Base-by-base conservation (phyloP, 2,797 vertebrate genomes). In the Anolis apletophallus region DNA sequence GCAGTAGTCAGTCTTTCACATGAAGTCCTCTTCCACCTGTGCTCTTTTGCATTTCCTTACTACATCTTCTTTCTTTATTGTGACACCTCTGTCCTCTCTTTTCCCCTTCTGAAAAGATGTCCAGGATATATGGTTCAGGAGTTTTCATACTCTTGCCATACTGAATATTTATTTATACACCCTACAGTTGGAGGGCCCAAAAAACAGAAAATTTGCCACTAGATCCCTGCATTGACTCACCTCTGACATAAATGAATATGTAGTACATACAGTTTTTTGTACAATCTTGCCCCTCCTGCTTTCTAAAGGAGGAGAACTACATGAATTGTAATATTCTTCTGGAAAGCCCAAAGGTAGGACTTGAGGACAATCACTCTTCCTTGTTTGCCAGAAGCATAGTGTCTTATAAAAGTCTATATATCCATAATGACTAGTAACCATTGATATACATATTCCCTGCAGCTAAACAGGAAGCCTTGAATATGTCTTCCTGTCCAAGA, bases 1-100 rank as follows among this genome's bases (percentile, higher is more conserved):
- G 67, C 52, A 64, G 13, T 89, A 89, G 73, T 11, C 52, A 79
- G 54, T 75, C 52, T 54, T 32, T 34, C 23, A 76, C 50, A 12
- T 74, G 64, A 50, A 29, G 84, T 8, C 59, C 26, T 46, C 16
- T 32, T 21, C 83, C 1, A 23, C 84, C 40, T 57, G 54, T 55
- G 82, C 16, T 76, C 81, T 64, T 64, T 34, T 21, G 52, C 36
- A 36, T 14, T 84, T 46, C 55, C 85, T 32, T 61, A 67, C 64
- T 16, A 69, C 19, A 83, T 57, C 71, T 9, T 46, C 36, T 75
- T 86, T 34, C 64, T 21, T 50, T 17, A 55, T 19, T 32, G 9
- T 21, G 90, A 75, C 75, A 64, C 72, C 36, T 1, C 23, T 71
- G 77, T 81, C 19, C 82, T 61, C 23, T 9, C 26, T 59, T 84